Conservation (phyloP, 2,113 vertebrate species). For the Polyodon spathula region DNA sequence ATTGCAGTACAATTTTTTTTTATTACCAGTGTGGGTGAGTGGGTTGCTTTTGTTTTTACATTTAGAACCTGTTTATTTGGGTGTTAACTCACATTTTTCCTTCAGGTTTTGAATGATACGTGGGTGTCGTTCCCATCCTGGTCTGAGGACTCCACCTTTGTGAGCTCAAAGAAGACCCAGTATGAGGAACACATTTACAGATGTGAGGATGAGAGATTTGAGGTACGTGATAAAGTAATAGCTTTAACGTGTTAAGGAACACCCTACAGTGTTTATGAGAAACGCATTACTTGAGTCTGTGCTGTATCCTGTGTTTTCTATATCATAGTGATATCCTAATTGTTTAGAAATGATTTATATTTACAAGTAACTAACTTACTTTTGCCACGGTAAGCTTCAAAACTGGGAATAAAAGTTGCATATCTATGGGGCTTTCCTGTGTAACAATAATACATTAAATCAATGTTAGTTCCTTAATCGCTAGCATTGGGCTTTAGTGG, state of each 20-base stretch:
- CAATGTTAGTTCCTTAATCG: neutral
- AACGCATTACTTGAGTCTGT: too few relatives aligned
- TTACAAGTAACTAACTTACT: too few relatives aligned
- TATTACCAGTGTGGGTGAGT: too few relatives aligned
- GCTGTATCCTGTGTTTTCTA: too few relatives aligned
- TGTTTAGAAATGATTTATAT: too few relatives aligned
- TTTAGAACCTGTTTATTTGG: neutral
- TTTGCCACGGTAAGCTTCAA: too few relatives aligned
- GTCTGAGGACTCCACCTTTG: slow-evolving; percentile 97
- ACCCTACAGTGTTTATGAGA: too few relatives aligned
- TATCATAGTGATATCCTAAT: too few relatives aligned
- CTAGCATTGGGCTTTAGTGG: too few relatives aligned
- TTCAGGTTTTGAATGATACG: slow-evolving; percentile 91
- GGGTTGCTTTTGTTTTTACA: neutral
- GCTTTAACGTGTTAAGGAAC: neutral
- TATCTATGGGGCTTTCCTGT: neutral
- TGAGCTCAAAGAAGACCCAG: slow-evolving; percentile 96
- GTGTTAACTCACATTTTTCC: neutral
- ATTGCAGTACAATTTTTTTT: too few relatives aligned
- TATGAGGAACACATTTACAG: slow-evolving; percentile 98
- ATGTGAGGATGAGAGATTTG: slow-evolving; percentile 95
- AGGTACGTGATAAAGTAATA: slow-evolving; percentile 54
- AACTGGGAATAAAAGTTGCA: too few relatives aligned
- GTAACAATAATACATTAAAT: neutral
- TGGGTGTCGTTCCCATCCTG: slow-evolving; percentile 98